phyloP scores from a whole-genome alignment of 2,888 invertebrate genomes.

The Aplocera efformata region DNA sequence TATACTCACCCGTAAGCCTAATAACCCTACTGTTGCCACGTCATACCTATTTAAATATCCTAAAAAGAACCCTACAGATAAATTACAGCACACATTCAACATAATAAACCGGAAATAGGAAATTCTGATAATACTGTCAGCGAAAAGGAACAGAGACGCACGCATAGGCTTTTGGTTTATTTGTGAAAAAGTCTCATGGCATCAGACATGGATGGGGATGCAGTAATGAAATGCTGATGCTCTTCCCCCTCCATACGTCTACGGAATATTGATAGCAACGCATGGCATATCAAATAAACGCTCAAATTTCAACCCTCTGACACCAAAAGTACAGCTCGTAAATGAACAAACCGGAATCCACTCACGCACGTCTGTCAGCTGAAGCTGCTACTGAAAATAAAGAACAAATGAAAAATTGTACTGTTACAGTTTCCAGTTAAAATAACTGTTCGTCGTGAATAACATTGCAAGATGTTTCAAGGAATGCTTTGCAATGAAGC shows the following conservation, averaged over 20 bases:
- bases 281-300: constrained; percentile 27
- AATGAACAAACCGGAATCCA: neutral
- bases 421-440: constrained; percentile 27
- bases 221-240: constrained; percentile 70
- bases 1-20: no score
- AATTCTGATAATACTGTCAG: constrained; percentile 26
- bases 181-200: constrained; percentile 28
- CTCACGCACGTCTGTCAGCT: constrained; percentile 24
- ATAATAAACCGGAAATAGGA: constrained; percentile 24
- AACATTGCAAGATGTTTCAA: constrained; percentile 22
- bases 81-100: constrained; percentile 20
- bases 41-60: no score
- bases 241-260: constrained; percentile 51
- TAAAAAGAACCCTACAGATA: constrained; percentile 8
- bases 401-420: constrained; percentile 28
- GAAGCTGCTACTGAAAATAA: constrained; percentile 28
- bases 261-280: constrained; percentile 63
- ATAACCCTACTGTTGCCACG: no score
- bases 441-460: constrained; percentile 30
- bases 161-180: constrained; percentile 26
- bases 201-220: constrained; percentile 40
- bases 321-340: constrained; percentile 1
- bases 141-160: constrained; percentile 27
- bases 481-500: constrained; percentile 9
- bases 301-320: neutral